Percentiles rank a stretch among this genome's conserved stretches.
Evolutionary conservation across 2,113 vertebrate genomes (phyloP).

Genomic region (Gorsachius goisagi): DNA sequence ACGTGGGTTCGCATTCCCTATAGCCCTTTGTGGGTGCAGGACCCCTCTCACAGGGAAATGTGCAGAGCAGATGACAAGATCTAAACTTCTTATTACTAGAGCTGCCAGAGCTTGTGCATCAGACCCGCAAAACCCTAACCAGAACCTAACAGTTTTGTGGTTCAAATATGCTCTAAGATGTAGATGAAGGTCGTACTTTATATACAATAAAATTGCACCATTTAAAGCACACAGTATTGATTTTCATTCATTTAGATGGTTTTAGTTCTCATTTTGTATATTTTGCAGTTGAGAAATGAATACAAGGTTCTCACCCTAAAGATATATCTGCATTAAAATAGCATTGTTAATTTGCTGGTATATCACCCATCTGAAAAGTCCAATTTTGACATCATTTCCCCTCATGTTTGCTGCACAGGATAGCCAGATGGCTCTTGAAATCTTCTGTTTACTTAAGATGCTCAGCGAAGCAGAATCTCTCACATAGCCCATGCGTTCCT

Average conservation of each 20-base stretch:
- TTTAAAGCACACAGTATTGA: neutral
- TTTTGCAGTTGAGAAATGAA: neutral
- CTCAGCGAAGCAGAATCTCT: neutral
- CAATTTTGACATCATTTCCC: neutral
- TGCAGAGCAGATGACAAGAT: neutral
- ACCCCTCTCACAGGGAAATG: neutral
- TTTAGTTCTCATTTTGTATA: neutral
- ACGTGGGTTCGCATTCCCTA: accelerated
- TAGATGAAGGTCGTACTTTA: neutral
- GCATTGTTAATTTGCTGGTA: neutral
- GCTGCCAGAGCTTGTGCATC: neutral
- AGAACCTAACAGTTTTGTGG: neutral
- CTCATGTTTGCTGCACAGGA: neutral
- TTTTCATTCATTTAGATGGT: neutral
- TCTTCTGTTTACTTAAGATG: slow-evolving; percentile 39
- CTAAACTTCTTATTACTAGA: neutral
- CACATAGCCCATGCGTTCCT: neutral
- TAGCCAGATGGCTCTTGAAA: slow-evolving; percentile 47
- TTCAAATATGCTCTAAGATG: neutral
- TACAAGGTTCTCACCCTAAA: neutral
- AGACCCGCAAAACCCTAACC: neutral
- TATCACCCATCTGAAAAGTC: neutral
- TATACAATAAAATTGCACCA: neutral
- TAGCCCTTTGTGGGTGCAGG: neutral
- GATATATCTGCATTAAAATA: neutral